Percentiles rank a stretch among this genome's conserved stretches.
These are phyloP conservation scores for Eublepharis macularius DNA, from an alignment of 2,113 vertebrate species.

Conservation along the genomic window DNA sequence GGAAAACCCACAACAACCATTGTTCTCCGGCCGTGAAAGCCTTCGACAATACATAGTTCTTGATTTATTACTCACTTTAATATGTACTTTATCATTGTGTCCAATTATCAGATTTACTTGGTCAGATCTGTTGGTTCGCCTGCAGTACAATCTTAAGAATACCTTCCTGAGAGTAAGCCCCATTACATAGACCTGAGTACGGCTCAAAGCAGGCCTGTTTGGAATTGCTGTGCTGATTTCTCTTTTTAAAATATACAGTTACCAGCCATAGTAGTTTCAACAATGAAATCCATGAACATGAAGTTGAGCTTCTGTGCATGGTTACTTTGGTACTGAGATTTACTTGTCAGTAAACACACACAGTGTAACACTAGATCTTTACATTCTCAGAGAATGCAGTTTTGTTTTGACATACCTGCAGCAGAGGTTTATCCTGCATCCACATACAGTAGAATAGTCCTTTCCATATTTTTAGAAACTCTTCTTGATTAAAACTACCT, in stretches of 20 bases:
- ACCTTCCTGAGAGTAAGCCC: too few relatives aligned
- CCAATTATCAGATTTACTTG: too few relatives aligned
- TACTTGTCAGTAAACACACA: not conserved
- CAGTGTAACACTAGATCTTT: not conserved
- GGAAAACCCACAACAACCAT: too few relatives aligned
- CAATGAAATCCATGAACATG: not conserved
- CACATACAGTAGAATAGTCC: conserved; percentile 94
- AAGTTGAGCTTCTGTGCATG: not conserved
- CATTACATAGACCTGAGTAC: too few relatives aligned
- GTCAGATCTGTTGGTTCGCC: too few relatives aligned
- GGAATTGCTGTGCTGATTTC: not conserved
- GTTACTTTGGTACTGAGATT: not conserved
- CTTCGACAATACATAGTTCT: too few relatives aligned
- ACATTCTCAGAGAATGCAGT: not conserved
- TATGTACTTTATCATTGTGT: too few relatives aligned
- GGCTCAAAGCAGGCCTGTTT: too few relatives aligned
- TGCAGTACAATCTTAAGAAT: too few relatives aligned
- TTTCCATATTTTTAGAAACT: conserved; percentile 93
- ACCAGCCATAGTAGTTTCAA: not conserved
- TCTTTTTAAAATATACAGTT: not conserved
- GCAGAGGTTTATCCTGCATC: conserved; percentile 91
- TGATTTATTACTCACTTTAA: too few relatives aligned
- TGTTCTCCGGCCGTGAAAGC: too few relatives aligned
- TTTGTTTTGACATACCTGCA: conserved; percentile 79
- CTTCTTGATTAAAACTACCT: conserved; percentile 88